Evolutionary conservation across 2,797 vertebrate genomes (phyloP), one percentile per base, ranked within the genome.

Genomic region (Chelmon rostratus): DNA sequence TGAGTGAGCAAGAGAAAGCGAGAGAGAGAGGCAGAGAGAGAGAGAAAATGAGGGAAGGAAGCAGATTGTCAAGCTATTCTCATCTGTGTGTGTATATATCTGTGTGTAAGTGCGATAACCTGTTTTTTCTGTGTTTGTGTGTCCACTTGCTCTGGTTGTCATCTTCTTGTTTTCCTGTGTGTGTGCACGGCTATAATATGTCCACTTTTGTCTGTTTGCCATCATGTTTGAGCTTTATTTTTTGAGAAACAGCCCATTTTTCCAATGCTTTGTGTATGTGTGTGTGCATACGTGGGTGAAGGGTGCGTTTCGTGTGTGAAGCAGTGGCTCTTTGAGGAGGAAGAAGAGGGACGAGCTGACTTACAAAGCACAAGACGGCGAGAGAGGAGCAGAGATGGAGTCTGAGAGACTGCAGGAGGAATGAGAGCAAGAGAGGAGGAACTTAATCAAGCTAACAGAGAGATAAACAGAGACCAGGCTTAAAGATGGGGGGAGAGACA

Each of bases 401-500:
- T 76, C 62, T 52, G 50, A 66, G 78, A 74, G 59, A 59, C 52
- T 54, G 64, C 53, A 57, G 42, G 50, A 68, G 59, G 71, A 80
- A 56, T n/a, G 56, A 74, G 61, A 68, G 68, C 6, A 52, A 78
- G 73, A 52, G 68, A 78, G 62, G 58, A 19, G 49, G 65, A 85
- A 79, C 57, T 80, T 70, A 72, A 83, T 91, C 49, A 74, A 71
- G 59, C 61, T 53, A 16, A 69, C 8, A 6, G 57, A 56, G 54
- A 62, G 54, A 38, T n/a, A 44, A 31, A 62, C 23, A n/a, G 8
- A 35, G 4, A 61, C 31, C 28, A 64, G 76, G 40, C 23, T 49
- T 52, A 38, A 42, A 15, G 56, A 70, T 9, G 18, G 8, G n/a
- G 38, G 19, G 16, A 40, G 15, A 68, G 37, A 64, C 12, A 38